Base-by-base conservation (phyloP, 2,113 vertebrate genomes). In the Rafetus swinhoei region DNA sequence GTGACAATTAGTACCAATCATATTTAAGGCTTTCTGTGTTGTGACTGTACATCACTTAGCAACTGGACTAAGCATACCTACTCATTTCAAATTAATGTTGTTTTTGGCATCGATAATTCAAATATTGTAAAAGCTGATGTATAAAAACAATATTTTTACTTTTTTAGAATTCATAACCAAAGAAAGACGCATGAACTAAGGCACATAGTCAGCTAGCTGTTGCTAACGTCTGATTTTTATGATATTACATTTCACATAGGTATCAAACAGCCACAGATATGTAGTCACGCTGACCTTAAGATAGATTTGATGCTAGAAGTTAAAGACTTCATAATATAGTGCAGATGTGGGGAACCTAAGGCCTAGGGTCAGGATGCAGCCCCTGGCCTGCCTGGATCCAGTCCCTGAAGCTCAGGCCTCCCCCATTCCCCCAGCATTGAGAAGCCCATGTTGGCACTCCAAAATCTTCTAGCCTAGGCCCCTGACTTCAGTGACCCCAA, bases 1-100 rank as follows among this genome's bases (percentile, higher is more conserved):
- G 89, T 19, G 2, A 19, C 94, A 97, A 81, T 18, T 16, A 84
- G 82, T 50, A 6, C 13, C 91, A 95, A 53, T 92, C 59, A 90
- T 45, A 91, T 35, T 90, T 65, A 76, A 65, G 32, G 18, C 22
- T 82, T 81, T 74, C 72, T 96, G 19, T 81, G 13, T 84, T 56
- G 29, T 59, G 84, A 94, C 92, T 81, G 60, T 29, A 92, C 52
- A 65, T 72, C 88, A n/a, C 62, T 24, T 74, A 77, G 35, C 8
- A 93, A 35, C 62, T 69, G 81, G 81, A 74, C 81, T 59, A 77
- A 72, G 62, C 86, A 69, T 21, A 90, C 11, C 54, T 32, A 45
- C 24, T 77, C 56, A 45, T 56, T 77, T 57, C n/a, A 39, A 57
- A 77, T 45, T 32, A 72, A 81, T 53, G 6, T 45, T 57, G n/a